Conservation (phyloP, 2,888 invertebrate species). For the Hylaea fasciaria region DNA sequence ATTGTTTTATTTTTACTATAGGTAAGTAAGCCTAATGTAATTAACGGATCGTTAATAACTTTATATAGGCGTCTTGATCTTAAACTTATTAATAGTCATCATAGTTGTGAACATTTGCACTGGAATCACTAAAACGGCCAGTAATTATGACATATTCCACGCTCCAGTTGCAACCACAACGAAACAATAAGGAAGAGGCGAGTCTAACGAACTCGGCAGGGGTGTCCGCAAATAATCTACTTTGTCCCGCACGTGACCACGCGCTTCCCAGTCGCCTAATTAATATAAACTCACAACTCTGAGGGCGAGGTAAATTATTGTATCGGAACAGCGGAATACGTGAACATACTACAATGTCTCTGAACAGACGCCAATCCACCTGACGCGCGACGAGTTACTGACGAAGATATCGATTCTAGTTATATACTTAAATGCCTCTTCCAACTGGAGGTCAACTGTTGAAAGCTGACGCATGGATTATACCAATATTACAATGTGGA, state of each 20-base stretch:
- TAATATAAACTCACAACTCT: slow-evolving; percentile 60
- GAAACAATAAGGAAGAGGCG: slow-evolving; percentile 54
- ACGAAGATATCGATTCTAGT: too few relatives aligned
- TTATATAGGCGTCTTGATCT: too few relatives aligned
- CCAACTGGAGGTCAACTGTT: too few relatives aligned
- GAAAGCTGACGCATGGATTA: too few relatives aligned
- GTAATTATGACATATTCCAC: slow-evolving; percentile 20
- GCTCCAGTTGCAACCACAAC: slow-evolving; percentile 34
- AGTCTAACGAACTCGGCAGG: slow-evolving; percentile 54
- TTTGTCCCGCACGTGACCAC: slow-evolving; percentile 62
- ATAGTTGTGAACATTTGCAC: background rate
- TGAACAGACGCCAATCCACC: too few relatives aligned
- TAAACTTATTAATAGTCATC: too few relatives aligned
- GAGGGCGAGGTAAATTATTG: slow-evolving; percentile 41
- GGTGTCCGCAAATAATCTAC: slow-evolving; percentile 63
- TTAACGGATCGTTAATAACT: too few relatives aligned
- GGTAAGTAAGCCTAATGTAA: too few relatives aligned
- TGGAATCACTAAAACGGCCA: background rate
- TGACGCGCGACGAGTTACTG: too few relatives aligned
- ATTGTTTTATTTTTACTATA: too few relatives aligned
- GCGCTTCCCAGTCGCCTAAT: slow-evolving; percentile 52
- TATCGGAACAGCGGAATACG: slow-evolving; percentile 2
- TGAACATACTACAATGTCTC: background rate
- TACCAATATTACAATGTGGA: too few relatives aligned
- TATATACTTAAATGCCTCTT: too few relatives aligned